Base-by-base conservation (phyloP, 2,113 vertebrate genomes). In the Sceloporus tristichus region DNA sequence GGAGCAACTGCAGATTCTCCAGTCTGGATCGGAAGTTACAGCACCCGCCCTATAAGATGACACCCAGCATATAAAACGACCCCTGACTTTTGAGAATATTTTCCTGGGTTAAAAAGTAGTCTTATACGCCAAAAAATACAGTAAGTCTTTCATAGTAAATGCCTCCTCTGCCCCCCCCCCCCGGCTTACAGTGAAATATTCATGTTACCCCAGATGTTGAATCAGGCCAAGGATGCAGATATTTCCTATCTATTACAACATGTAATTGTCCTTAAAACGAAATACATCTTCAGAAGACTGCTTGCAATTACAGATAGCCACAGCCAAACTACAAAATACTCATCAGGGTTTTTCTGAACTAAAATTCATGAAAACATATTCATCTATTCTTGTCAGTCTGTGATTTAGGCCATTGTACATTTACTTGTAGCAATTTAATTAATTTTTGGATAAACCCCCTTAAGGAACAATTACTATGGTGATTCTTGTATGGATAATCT, bases 401-500 rank as follows among this genome's bases (percentile, higher is more conserved):
- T 68, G 2, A 54, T 54, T 0, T 0, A 56, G 6, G 1, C 42
- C 29, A 89, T 53, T 73, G 8, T 48, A 25, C 8, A 82, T 75
- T 21, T 29, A 2, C 76, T 29, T 62, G 1, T 27, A 79, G 18
- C 27, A 54, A 82, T 90, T 84, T 80, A 84, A 18, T 53, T 88
- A 89, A 62, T 84, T 81, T 87, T 88, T 48, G 65, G 29, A 1
- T 48, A 88, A 85, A 8, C n/a, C 62, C 74, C 40, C 53, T 56
- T 83, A 82, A 79, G n/a, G 40, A 92, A 91, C 88, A 42, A 79
- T 65, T 78, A 42, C 54, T 73, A 53, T 25, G 75, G 6, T 68
- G 34, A 42, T n/a, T 90, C 48, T 82, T 85, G 78, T 59, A 2
- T 4, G 79, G 88, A 79, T 80, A 86, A 84, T 82, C 19, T 16